Conservation (phyloP, 2,888 invertebrate species). For the Eupithecia pulchellata region DNA sequence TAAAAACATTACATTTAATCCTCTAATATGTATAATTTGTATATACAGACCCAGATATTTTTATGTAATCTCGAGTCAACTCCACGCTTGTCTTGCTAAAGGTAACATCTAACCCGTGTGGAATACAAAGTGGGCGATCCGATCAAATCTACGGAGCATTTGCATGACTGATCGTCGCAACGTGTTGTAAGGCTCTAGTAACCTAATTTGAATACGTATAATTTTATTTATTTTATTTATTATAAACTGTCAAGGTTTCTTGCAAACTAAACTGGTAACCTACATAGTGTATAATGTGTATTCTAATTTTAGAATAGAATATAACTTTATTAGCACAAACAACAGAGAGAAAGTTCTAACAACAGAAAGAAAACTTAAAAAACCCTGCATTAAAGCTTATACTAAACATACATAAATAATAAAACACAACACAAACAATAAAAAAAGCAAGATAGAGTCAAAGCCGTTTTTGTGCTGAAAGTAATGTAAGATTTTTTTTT, state of each 20-base stretch:
- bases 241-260: background rate
- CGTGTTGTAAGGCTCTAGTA: slow-evolving; percentile 31
- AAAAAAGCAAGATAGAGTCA: too few relatives aligned
- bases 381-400: too few relatives aligned
- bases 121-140: slow-evolving; percentile 12
- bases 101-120: slow-evolving; percentile 3
- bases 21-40: background rate
- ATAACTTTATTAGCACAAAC: too few relatives aligned
- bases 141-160: slow-evolving; percentile 14
- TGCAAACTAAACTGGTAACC: background rate
- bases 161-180: slow-evolving; percentile 14
- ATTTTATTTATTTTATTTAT: too few relatives aligned
- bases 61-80: background rate
- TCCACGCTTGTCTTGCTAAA: slow-evolving; percentile 7
- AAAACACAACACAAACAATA: too few relatives aligned
- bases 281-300: background rate
- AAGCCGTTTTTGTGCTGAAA: too few relatives aligned
- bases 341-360: too few relatives aligned
- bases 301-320: too few relatives aligned
- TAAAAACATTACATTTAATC: background rate
- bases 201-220: background rate
- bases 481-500: too few relatives aligned
- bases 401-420: too few relatives aligned
- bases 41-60: background rate
- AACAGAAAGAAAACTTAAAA: too few relatives aligned